phyloP scores from a whole-genome alignment of 1,140 invertebrate genomes.

The Campodea augens region DNA sequence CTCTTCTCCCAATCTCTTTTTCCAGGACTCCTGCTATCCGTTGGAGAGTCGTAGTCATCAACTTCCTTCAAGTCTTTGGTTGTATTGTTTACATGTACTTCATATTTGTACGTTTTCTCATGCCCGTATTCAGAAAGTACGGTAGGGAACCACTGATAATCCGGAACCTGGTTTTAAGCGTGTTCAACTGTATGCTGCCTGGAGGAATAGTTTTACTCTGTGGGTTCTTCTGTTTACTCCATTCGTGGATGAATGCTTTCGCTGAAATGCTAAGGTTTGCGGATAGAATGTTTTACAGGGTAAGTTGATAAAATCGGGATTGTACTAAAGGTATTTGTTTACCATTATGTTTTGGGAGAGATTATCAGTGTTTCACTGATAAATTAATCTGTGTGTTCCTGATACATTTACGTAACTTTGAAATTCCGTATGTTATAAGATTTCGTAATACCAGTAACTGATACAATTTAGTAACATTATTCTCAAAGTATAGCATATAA shows the following conservation, averaged over 20 bases:
- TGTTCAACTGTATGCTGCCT: conserved; percentile 54
- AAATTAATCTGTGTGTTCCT: too few species aligned
- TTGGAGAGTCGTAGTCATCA: conserved; percentile 48
- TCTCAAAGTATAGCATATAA: too few species aligned
- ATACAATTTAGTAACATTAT: too few species aligned
- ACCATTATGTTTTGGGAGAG: too few species aligned
- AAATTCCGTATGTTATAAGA: too few species aligned
- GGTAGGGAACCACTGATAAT: conserved; percentile 38
- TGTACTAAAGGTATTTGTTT: too few species aligned
- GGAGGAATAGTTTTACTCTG: conserved; percentile 49
- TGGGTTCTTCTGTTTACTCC: conserved; percentile 66
- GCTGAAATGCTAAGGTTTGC: conserved; percentile 71
- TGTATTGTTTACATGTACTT: conserved; percentile 60
- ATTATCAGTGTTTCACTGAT: too few species aligned
- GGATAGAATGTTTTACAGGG: conserved; percentile 65
- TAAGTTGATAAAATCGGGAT: conserved; percentile 20
- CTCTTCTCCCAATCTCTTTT: conserved; percentile 12
- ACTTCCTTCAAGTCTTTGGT: conserved; percentile 51
- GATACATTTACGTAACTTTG: too few species aligned
- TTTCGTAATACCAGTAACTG: too few species aligned
- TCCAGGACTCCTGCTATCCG: conserved; percentile 42
- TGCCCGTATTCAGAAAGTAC: conserved; percentile 48
- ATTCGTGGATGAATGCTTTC: conserved; percentile 73
- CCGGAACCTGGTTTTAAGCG: conserved; percentile 34
- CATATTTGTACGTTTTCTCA: conserved; percentile 50